These are phyloP conservation scores for Austrolebias charrua DNA, from an alignment of 2,797 vertebrate genomes.

Conservation along the genomic window DNA sequence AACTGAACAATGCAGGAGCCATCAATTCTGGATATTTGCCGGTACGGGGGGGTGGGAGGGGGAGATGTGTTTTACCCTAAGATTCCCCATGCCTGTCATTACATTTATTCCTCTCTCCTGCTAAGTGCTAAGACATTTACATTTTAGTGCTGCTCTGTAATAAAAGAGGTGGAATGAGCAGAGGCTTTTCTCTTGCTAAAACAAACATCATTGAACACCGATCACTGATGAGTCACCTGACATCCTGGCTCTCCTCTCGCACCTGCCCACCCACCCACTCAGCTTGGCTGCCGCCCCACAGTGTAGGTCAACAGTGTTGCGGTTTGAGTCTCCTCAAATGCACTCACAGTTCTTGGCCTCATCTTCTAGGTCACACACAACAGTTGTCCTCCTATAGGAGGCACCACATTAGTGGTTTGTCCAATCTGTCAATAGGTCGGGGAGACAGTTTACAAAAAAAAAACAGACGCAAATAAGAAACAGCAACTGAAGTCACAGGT, in stretches of 20 bases:
- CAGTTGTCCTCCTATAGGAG: conserved; percentile 46
- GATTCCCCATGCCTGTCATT: conserved; percentile 51
- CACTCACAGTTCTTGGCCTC: conserved; percentile 57
- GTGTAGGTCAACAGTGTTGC: conserved; percentile 84
- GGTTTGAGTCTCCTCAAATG: conserved; percentile 72
- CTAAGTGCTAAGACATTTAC: conserved; percentile 78
- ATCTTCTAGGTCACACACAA: conserved; percentile 45
- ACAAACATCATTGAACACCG: conserved; percentile 62
- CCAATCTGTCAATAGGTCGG: conserved; percentile 35
- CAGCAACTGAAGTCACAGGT: conserved; percentile 49
- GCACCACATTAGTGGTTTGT: conserved; percentile 43
- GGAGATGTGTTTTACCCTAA: conserved; percentile 59
- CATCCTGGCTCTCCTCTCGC: conserved; percentile 16
- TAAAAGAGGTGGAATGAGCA: conserved; percentile 66
- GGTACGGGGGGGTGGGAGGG: conserved; percentile 21
- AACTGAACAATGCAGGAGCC: conserved; percentile 58
- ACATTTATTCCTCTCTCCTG: conserved; percentile 66
- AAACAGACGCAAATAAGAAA: conserved; percentile 37
- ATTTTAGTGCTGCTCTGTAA: conserved; percentile 78
- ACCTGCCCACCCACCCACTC: conserved; percentile 31
- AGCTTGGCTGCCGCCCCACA: conserved; percentile 70
- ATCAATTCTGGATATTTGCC: conserved; percentile 66
- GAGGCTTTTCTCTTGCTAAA: conserved; percentile 64
- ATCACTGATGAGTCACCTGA: conserved; percentile 44
- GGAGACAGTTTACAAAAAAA: conserved; percentile 43